These are phyloP conservation scores for Peromyscus californicus DNA, from an alignment of 2,113 vertebrate species.

Conservation along the genomic window DNA sequence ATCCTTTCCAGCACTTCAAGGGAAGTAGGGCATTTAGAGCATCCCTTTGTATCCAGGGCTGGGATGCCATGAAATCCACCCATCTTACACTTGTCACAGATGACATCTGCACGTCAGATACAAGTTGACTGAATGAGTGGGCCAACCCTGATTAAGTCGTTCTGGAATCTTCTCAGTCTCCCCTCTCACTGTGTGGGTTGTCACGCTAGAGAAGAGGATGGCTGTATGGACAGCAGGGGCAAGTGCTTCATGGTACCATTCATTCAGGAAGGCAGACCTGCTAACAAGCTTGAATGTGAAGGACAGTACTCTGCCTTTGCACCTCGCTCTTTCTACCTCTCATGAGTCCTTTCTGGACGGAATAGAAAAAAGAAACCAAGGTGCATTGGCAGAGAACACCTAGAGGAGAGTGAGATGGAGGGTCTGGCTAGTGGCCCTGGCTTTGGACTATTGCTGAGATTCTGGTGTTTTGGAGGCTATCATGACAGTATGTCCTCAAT, in stretches of 20 bases:
- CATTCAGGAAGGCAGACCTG: background rate
- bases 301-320: background rate
- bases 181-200: background rate
- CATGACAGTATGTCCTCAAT: background rate
- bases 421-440: background rate
- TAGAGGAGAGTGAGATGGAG: background rate
- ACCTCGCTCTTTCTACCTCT: background rate
- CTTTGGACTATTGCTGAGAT: background rate
- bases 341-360: background rate
- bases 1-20: background rate
- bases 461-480: background rate
- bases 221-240: background rate
- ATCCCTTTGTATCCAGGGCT: background rate
- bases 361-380: background rate
- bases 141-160: background rate
- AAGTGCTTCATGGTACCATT: background rate
- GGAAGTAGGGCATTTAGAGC: background rate
- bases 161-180: background rate
- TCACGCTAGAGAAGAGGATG: background rate
- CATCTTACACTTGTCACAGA: background rate
- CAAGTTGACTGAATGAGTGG: background rate
- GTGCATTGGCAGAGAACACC: background rate
- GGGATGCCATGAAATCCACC: background rate
- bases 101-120: fast-evolving
- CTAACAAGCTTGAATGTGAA: background rate